phyloP scores from a whole-genome alignment of 2,888 invertebrate genomes.

The Steinernema scapterisci region DNA sequence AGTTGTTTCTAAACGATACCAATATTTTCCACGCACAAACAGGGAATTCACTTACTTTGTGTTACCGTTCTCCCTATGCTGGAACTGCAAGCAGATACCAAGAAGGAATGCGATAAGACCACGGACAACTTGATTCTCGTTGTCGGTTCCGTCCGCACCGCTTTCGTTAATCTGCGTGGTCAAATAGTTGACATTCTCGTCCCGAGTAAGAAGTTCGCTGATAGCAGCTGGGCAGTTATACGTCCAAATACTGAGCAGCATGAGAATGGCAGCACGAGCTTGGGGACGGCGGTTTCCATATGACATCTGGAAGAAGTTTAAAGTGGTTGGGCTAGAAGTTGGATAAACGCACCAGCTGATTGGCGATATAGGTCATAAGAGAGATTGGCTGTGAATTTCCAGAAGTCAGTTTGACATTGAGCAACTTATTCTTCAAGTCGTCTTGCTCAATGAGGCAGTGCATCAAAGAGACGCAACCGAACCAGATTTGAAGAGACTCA shows the following conservation, averaged over 20 bases:
- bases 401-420: slow-evolving; percentile 83
- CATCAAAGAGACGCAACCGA: slow-evolving; percentile 86
- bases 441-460: slow-evolving; percentile 81
- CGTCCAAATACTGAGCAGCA: slow-evolving; percentile 87
- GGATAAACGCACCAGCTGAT: slow-evolving; percentile 40
- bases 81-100: slow-evolving; percentile 87
- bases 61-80: slow-evolving; percentile 39
- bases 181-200: slow-evolving; percentile 58
- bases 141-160: slow-evolving; percentile 80
- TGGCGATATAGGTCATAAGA: slow-evolving; percentile 83
- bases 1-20: slow-evolving; percentile 34
- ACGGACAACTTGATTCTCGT: slow-evolving; percentile 82
- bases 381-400: slow-evolving; percentile 69
- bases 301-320: slow-evolving; percentile 41
- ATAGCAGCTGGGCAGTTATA: slow-evolving; percentile 83
- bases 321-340: not conserved
- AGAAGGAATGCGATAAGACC: slow-evolving; percentile 89
- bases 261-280: slow-evolving; percentile 85
- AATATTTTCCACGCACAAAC: not conserved
- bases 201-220: slow-evolving; percentile 76
- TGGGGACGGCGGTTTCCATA: slow-evolving; percentile 70
- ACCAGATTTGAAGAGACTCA: slow-evolving; percentile 75
- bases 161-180: slow-evolving; percentile 68
- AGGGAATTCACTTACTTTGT: slow-evolving; percentile 36
- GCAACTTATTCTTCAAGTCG: slow-evolving; percentile 80